These are phyloP conservation scores for Gastracanthus pulcherrimus DNA, from an alignment of 2,888 invertebrate genomes.

Conservation along the genomic window DNA sequence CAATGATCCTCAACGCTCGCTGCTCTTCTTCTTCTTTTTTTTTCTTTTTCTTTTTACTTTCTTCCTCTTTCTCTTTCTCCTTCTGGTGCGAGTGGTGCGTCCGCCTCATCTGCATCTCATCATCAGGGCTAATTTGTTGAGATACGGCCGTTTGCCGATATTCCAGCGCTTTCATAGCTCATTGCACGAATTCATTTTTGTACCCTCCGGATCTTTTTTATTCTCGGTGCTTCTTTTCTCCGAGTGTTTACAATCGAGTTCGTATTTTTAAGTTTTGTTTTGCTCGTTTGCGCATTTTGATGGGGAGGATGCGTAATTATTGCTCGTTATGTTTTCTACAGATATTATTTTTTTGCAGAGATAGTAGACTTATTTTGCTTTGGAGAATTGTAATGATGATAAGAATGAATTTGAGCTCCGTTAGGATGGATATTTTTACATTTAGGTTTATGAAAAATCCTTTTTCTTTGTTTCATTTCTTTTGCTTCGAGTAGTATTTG, in stretches of 20 bases:
- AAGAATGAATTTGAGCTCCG: no score
- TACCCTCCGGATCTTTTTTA: neutral
- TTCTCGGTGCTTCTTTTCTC: neutral
- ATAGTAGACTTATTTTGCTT: no score
- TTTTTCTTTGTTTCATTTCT: no score
- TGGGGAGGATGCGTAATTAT: conserved; percentile 38
- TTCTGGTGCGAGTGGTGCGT: neutral
- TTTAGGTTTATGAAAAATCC: no score
- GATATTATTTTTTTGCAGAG: neutral
- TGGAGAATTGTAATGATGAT: no score
- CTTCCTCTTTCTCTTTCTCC: conserved; percentile 24
- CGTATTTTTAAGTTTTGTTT: neutral
- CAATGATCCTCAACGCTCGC: conserved; percentile 75
- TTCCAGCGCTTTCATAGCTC: conserved; percentile 74
- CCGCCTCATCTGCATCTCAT: conserved; percentile 73
- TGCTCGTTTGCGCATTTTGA: neutral
- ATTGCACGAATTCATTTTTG: conserved; percentile 62
- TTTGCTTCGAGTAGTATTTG: no score
- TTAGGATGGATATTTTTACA: no score
- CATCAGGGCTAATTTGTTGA: conserved; percentile 76
- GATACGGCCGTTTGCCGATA: conserved; percentile 76
- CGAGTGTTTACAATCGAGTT: conserved; percentile 48
- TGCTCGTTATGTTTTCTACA: conserved; percentile 25
- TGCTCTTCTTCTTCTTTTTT: conserved; percentile 54
- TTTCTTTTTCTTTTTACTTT: neutral